These are phyloP conservation scores for Andrena fulva DNA, from an alignment of 2,888 invertebrate genomes.

Conservation along the genomic window DNA sequence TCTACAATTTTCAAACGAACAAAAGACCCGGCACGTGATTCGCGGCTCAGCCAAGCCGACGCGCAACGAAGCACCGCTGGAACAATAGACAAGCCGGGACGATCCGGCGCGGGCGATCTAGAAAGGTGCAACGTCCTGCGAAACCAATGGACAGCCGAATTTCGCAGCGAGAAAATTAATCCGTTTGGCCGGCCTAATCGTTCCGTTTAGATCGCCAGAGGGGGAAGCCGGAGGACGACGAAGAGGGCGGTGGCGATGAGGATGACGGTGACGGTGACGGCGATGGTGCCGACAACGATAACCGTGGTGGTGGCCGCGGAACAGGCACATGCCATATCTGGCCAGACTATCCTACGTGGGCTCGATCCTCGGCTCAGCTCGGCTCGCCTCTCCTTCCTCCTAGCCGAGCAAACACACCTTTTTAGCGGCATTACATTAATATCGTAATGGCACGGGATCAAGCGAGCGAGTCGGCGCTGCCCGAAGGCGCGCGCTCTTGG, in stretches of 20 bases:
- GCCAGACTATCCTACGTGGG: constrained; percentile 83
- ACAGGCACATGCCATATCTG: constrained; percentile 83
- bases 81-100: no score
- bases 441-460: constrained; percentile 80
- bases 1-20: constrained; percentile 43
- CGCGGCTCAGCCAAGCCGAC: neutral
- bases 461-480: constrained; percentile 60
- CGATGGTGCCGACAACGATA: constrained; percentile 56
- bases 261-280: constrained; percentile 56
- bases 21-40: constrained; percentile 26
- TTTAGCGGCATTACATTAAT: constrained; percentile 83
- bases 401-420: constrained; percentile 83
- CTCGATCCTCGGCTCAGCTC: constrained; percentile 77
- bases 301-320: constrained; percentile 74
- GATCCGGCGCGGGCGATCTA: no score
- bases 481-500: constrained; percentile 49
- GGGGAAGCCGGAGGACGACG: constrained; percentile 34
- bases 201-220: constrained; percentile 32
- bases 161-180: neutral
- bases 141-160: no score
- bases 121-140: no score
- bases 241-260: constrained; percentile 65
- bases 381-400: constrained; percentile 64
- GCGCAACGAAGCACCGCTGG: no score
- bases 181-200: constrained; percentile 30